Evolutionary conservation across 1,140 invertebrate genomes (phyloP), one percentile per base, ranked within the genome.

Genomic region (Dufourea novaeangliae): DNA sequence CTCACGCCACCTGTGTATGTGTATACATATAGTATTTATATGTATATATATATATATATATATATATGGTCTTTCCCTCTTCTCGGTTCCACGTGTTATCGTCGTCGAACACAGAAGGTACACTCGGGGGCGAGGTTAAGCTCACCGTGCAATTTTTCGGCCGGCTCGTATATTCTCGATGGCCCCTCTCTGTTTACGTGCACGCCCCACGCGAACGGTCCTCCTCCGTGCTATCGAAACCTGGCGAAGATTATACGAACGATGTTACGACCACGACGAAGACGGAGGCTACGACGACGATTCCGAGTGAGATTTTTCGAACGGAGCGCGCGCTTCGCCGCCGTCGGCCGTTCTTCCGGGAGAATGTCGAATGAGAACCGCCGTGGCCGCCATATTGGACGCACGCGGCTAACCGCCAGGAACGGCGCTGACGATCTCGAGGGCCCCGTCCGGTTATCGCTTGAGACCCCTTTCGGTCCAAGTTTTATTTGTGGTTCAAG

Each of bases 231-330:
- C 14, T 75, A 75, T 75, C 64, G 66, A 62, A 79, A 87, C 86
- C 85, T 85, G 78, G 66, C 71, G 79, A 75, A n/a, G 77, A 79
- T 75, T 17, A 87, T 86, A 82, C 75, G 81, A 79, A 79, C 69
- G 50, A 64, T 44, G 68, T 82, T 75, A 84, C 57, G 64, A 56
- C n/a, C 62, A 61, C 72, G 59, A 41, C 17, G 27, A 71, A 50
- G 34, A 50, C 22, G 59, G 34, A 70, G 68, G 25, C 68, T 68
- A 50, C 46, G 62, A 74, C 14, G 27, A 68, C 41, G 37, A 59
- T 41, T 62, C 32, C 12, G 41, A 17, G 37, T 41, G 52, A 63
- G 67, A 79, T 68, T 52, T 71, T 34, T 62, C 71, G 46, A n/a
- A n/a, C n/a, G n/a, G n/a, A n/a, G n/a, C n/a, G n/a, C n/a, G n/a